Base-by-base conservation (phyloP, 23 tunicate species). In the Botrylloides violaceus region DNA sequence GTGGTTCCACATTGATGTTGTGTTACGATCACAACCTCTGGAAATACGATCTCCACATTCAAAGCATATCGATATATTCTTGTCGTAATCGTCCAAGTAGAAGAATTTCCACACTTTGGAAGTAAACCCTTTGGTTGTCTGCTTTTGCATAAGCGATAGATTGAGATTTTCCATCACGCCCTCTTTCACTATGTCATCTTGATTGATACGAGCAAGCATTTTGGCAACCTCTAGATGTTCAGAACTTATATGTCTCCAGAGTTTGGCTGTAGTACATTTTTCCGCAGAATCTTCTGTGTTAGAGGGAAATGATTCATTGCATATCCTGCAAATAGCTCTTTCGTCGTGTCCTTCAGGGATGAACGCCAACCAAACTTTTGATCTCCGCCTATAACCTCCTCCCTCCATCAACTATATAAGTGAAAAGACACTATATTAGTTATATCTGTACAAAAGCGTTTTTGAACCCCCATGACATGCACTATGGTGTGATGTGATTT, bases 1-100 rank as follows among this genome's bases (percentile, higher is more conserved):
- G 70, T 63, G 70, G 5, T 63, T 63, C 70, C 70, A 63, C 70
- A 63, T 63, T 19, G 70, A 63, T 3, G 70, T 63, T 31, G 70
- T 63, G 33, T 28, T 28, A 3, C 70, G 70, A 31, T 63, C 70
- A 31, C 18, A 26, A 19, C 35, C 34, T 63, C 70, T 63, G 4
- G 35, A 63, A 63, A 63, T 31, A 9, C 33, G 70, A 3, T 15
- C 70, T 63, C 12, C 7, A 31, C 70, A 63, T 33, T 26, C 35
- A 3, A 4, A 6, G 29, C 70, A 63, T 12, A 15, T 28, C 33
- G 70, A 26, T 19, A 63, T 63, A 31, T 63, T 63, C 33, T 63
- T 63, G 9, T 63, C 35, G 7, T 63, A 3, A 19, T 63, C 33
- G 33, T 28, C 33, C 3, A 63, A 9, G 4, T 31, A 31, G 9